Evolutionary conservation across 2,113 vertebrate genomes (phyloP).

Genomic region (Butorides virescens): DNA sequence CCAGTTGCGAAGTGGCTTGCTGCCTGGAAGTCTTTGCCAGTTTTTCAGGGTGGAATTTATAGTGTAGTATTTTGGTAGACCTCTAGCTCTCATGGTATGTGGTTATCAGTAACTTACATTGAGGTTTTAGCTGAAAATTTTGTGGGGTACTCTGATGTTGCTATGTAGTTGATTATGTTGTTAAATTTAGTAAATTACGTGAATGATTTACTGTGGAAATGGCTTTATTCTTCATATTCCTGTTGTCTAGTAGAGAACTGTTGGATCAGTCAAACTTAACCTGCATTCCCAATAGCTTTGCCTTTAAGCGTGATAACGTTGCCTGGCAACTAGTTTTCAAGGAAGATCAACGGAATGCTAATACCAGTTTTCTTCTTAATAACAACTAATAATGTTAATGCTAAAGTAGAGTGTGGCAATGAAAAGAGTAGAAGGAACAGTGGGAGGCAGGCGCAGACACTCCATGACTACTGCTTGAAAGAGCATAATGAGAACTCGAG

Average conservation of each 20-base stretch:
- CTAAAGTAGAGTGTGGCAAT: not conserved
- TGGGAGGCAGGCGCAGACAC: not conserved
- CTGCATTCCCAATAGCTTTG: not conserved
- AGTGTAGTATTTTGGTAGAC: not conserved
- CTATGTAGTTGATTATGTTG: not conserved
- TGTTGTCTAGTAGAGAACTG: not conserved
- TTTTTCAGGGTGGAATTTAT: not conserved
- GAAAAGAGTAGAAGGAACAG: not conserved
- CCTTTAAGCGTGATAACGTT: not conserved
- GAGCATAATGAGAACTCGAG: not conserved
- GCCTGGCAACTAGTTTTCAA: not conserved
- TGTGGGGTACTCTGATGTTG: not conserved
- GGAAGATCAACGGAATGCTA: not conserved
- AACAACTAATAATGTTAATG: not conserved
- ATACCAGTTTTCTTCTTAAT: not conserved
- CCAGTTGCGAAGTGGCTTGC: not conserved
- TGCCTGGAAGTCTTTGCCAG: not conserved
- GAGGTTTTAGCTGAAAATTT: not conserved
- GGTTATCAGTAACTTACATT: not conserved
- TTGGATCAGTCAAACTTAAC: not conserved
- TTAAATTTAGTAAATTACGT: not conserved
- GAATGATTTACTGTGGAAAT: not conserved
- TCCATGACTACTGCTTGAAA: not conserved
- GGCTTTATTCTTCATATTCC: not conserved
- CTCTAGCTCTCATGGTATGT: not conserved